These are phyloP conservation scores for Cherax quadricarinatus DNA, from an alignment of 1,140 invertebrate genomes.

Conservation along the genomic window DNA sequence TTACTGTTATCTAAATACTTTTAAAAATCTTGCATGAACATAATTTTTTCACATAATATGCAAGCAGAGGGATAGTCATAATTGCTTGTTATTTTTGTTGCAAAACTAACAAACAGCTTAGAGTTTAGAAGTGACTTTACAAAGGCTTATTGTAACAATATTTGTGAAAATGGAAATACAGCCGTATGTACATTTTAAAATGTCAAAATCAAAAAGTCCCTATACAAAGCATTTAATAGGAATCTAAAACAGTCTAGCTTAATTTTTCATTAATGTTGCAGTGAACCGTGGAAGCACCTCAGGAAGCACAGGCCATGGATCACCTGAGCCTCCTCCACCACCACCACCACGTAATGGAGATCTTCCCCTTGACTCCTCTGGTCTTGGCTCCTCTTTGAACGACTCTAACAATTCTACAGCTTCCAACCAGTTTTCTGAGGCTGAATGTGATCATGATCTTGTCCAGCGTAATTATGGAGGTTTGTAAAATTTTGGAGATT, in stretches of 20 bases:
- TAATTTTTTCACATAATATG: no score
- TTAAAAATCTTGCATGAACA: no score
- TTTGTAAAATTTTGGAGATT: constrained; percentile 74
- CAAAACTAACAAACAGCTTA: no score
- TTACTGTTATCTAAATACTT: no score
- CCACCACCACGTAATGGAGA: constrained; percentile 70
- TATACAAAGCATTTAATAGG: neutral
- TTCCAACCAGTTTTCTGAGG: constrained; percentile 94
- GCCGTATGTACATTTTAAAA: no score
- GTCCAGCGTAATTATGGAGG: constrained; percentile 86
- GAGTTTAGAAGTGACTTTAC: no score
- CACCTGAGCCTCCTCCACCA: constrained; percentile 70
- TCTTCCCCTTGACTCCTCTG: constrained; percentile 56
- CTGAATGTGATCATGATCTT: constrained; percentile 90
- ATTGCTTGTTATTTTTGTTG: no score
- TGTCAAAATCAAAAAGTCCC: neutral
- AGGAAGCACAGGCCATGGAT: constrained; percentile 65
- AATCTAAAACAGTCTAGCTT: neutral
- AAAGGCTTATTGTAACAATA: no score
- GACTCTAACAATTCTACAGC: constrained; percentile 78
- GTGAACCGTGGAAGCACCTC: constrained; percentile 65
- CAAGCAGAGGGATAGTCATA: no score
- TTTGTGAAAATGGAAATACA: no score
- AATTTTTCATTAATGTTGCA: constrained; percentile 13
- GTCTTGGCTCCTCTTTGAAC: constrained; percentile 62